Evolutionary conservation across 2,888 invertebrate genomes (phyloP).

Genomic region (Ectropis crepuscularia): DNA sequence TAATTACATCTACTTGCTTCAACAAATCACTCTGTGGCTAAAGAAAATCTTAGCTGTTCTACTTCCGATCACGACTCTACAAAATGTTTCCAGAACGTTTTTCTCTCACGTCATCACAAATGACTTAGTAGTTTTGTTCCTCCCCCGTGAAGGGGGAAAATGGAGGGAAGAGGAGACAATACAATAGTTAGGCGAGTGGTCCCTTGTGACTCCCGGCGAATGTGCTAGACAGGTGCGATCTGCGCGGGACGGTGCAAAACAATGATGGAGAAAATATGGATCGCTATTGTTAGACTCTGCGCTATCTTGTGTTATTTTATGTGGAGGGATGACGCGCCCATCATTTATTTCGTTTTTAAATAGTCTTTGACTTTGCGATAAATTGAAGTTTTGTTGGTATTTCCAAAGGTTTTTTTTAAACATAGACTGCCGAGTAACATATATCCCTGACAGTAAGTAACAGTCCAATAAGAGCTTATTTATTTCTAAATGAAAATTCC

Average conservation of each 20-base stretch:
- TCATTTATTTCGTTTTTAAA: background rate
- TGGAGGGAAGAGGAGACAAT: constrained; percentile 69
- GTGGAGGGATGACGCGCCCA: background rate
- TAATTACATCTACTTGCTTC: too few relatives aligned
- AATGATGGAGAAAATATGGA: constrained; percentile 63
- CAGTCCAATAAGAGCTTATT: too few relatives aligned
- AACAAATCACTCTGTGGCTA: background rate
- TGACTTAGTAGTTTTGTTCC: constrained; percentile 53
- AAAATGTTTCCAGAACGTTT: constrained; percentile 24
- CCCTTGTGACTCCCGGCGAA: constrained; percentile 59
- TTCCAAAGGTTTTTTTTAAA: too few relatives aligned
- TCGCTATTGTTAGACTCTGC: constrained; percentile 54
- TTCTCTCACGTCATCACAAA: constrained; percentile 37
- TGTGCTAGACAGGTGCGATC: constrained; percentile 68
- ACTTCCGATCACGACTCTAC: constrained; percentile 1
- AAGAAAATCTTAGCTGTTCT: background rate
- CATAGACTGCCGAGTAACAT: too few relatives aligned
- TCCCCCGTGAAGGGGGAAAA: constrained; percentile 52
- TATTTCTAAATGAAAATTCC: too few relatives aligned
- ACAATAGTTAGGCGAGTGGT: constrained; percentile 65
- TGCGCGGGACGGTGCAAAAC: constrained; percentile 68
- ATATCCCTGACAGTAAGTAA: too few relatives aligned
- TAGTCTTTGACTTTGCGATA: too few relatives aligned
- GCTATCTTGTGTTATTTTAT: constrained; percentile 19
- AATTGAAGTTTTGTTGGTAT: too few relatives aligned